Conservation (phyloP, 2,888 invertebrate genomes). For the Drosophila merina region DNA sequence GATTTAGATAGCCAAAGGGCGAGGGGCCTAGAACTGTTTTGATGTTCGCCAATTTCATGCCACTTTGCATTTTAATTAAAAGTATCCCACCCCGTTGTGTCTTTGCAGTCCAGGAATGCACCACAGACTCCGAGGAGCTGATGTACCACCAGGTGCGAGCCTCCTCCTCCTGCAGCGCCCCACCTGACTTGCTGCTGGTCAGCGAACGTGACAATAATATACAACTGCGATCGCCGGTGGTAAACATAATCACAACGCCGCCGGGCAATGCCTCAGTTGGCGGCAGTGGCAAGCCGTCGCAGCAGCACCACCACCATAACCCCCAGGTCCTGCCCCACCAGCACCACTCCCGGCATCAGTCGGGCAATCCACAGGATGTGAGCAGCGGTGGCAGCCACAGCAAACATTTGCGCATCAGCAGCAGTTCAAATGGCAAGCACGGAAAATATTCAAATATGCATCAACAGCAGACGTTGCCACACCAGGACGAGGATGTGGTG, state of each 20-base stretch:
- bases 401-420: slow-evolving; percentile 75
- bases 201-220: slow-evolving; percentile 85
- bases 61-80: slow-evolving; percentile 79
- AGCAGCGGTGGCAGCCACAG: slow-evolving; percentile 65
- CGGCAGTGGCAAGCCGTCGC: slow-evolving; percentile 51
- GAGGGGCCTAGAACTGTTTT: slow-evolving; percentile 15
- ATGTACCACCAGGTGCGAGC: slow-evolving; percentile 86
- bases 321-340: not conserved
- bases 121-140: slow-evolving; percentile 89
- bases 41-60: slow-evolving; percentile 58
- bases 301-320: slow-evolving; percentile 38
- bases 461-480: slow-evolving; percentile 39
- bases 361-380: slow-evolving; percentile 57
- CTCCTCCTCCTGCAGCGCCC: slow-evolving; percentile 87
- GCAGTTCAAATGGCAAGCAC: slow-evolving; percentile 59
- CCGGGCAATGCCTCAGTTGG: slow-evolving; percentile 67
- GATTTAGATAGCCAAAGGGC: slow-evolving; percentile 36
- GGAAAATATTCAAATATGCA: slow-evolving; percentile 67
- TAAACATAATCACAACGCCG: slow-evolving; percentile 81
- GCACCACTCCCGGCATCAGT: slow-evolving; percentile 41
- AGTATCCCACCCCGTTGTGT: slow-evolving; percentile 27
- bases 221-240: slow-evolving; percentile 80
- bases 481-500: slow-evolving; percentile 61
- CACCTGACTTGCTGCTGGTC: slow-evolving; percentile 87
- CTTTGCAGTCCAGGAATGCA: slow-evolving; percentile 87